Conservation (phyloP, 2,797 vertebrate species). For the Myripristis jacobus region DNA sequence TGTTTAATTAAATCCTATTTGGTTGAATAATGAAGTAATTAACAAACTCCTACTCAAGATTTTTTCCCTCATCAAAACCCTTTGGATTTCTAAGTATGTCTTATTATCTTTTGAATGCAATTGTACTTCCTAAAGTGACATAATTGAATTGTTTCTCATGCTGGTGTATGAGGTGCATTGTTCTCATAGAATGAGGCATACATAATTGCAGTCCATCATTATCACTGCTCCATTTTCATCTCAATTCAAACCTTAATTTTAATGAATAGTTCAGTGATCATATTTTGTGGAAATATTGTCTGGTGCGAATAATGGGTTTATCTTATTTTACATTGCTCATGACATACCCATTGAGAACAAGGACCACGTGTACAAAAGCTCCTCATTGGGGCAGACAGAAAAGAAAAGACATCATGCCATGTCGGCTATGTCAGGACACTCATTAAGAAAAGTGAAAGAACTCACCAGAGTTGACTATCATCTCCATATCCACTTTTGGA, state of each 20-base stretch:
- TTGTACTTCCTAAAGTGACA: constrained; percentile 71
- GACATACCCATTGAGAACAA: constrained; percentile 56
- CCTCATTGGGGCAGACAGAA: constrained; percentile 24
- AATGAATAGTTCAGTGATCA: constrained; percentile 55
- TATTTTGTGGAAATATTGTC: constrained; percentile 63
- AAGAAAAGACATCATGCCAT: not conserved
- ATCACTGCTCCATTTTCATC: constrained; percentile 66
- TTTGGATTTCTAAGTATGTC: constrained; percentile 65
- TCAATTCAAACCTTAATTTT: constrained; percentile 54
- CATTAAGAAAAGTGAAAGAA: constrained; percentile 31
- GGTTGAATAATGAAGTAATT: constrained; percentile 78
- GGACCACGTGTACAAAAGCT: constrained; percentile 42
- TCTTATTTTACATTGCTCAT: constrained; percentile 54
- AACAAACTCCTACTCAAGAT: constrained; percentile 68
- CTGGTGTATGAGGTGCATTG: constrained; percentile 65
- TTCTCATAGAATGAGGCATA: constrained; percentile 65
- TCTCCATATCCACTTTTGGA: constrained; percentile 7
- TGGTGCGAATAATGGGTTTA: constrained; percentile 46
- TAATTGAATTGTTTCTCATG: constrained; percentile 75
- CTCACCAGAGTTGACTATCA: constrained; percentile 17
- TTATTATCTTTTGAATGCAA: constrained; percentile 75
- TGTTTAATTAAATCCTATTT: constrained; percentile 78
- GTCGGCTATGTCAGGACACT: constrained; percentile 28
- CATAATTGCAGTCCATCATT: constrained; percentile 70
- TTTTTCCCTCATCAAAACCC: constrained; percentile 53